Conservation (phyloP, 2,797 vertebrate genomes). For the Coilia nasus region DNA sequence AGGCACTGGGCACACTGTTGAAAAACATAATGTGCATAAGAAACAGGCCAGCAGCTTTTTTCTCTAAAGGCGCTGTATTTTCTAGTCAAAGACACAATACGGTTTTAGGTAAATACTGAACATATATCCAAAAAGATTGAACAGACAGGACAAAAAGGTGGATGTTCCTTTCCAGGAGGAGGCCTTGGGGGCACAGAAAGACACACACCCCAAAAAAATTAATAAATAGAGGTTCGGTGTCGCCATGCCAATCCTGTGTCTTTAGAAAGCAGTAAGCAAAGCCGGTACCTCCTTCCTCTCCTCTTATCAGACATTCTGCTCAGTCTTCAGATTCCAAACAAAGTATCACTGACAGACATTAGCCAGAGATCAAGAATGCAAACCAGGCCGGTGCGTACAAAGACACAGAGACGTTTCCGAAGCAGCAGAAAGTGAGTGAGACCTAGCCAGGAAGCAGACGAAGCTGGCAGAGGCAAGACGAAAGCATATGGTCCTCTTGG, state of each 20-base stretch:
- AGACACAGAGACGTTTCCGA: slow-evolving; percentile 56
- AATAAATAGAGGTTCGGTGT: not conserved
- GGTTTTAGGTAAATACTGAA: slow-evolving; percentile 8
- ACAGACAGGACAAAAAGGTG: slow-evolving; percentile 29
- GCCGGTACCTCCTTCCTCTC: slow-evolving; percentile 35
- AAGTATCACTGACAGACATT: slow-evolving; percentile 61
- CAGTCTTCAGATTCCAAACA: slow-evolving; percentile 58
- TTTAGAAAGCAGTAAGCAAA: not conserved
- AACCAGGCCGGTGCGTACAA: slow-evolving; percentile 66
- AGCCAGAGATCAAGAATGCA: slow-evolving; percentile 71
- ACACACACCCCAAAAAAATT: slow-evolving; percentile 38
- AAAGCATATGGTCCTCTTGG: slow-evolving; percentile 47
- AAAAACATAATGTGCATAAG: not conserved
- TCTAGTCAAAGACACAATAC: not conserved
- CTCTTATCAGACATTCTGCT: slow-evolving; percentile 46
- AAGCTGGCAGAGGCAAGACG: slow-evolving; percentile 50
- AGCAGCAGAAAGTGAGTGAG: slow-evolving; percentile 51
- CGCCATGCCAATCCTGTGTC: not conserved
- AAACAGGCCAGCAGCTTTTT: not conserved
- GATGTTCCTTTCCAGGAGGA: slow-evolving; percentile 49
- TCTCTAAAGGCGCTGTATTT: not conserved
- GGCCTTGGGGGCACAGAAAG: slow-evolving; percentile 53
- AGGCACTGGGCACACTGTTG: not conserved
- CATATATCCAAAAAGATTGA: slow-evolving; percentile 41
- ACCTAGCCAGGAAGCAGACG: slow-evolving; percentile 53